Evolutionary conservation across 2,113 vertebrate species (phyloP), one percentile per base, ranked within the genome.

Genomic region (Callopanchax toddi): DNA sequence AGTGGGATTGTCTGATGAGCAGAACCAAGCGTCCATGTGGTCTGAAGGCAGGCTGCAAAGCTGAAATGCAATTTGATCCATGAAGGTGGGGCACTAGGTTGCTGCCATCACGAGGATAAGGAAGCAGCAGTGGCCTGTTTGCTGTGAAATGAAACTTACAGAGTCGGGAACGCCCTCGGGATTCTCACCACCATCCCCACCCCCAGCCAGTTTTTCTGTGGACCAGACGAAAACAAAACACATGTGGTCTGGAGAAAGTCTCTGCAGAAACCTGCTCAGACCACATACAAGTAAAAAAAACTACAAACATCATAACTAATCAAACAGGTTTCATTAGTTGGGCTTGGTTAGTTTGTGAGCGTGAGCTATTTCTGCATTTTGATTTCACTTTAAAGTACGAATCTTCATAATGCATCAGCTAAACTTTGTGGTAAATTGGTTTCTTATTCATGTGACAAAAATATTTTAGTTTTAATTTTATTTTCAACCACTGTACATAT

Each of bases 141-240:
- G 13, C 71, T 54, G 51, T 71, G 76, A 91, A 89, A 82, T 69
- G 81, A 89, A 91, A 89, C 76, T 50, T 77, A 79, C 0, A 23
- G 52, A 34, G 61, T 50, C 65, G 53, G 45, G 20, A 17, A 23
- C 42, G 46, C 37, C 46, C 48, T 62, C 36, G 12, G 16, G 23
- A 16, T 22, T 29, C 8, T 23, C 12, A 8, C 3, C 25, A n/a
- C 15, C 13, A 16, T 29, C 39, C 13, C 22, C 44, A 21, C 29
- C 36, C 10, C 25, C 15, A 4, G n/a, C 36, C 11, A 13, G 9
- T 2, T 21, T 50, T 11, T 26, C 46, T 62, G 46, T 29, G 22
- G 17, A 12, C 7, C 39, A 43, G 8, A 59, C 26, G 11, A 60
- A 46, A 48, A 12, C 16, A 48, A 11, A 21, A 22, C 29, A 16